Evolutionary conservation across 2,888 invertebrate species (phyloP).

Genomic region (Tachina fera): DNA sequence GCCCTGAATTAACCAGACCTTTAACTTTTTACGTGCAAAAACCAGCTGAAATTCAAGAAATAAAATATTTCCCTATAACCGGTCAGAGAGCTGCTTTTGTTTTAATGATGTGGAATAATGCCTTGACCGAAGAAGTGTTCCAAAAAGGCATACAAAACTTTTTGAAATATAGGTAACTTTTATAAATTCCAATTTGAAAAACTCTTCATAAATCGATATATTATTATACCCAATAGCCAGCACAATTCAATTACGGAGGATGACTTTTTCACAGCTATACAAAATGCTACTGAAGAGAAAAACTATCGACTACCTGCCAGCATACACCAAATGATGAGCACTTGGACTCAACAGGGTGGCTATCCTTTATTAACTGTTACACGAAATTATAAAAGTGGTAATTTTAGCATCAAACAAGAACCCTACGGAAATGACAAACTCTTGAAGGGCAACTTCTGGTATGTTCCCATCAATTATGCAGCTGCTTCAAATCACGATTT

Average conservation of each 20-base stretch:
- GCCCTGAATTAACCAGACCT: conserved; percentile 89
- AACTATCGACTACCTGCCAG: background rate
- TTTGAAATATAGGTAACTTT: conserved; percentile 76
- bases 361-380: conserved; percentile 81
- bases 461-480: conserved; percentile 80
- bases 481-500: conserved; percentile 77
- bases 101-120: conserved; percentile 79
- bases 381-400: conserved; percentile 83
- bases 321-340: background rate
- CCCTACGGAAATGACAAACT: conserved; percentile 70
- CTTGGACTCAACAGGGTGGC: background rate
- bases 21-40: conserved; percentile 91
- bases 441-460: conserved; percentile 74
- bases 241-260: background rate
- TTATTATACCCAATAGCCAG: background rate
- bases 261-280: background rate
- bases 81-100: conserved; percentile 93
- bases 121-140: conserved; percentile 77
- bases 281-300: background rate
- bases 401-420: conserved; percentile 84
- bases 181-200: background rate
- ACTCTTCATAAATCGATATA: background rate
- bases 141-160: conserved; percentile 77
- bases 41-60: conserved; percentile 90
- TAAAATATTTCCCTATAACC: conserved; percentile 88